phyloP scores from a whole-genome alignment of 2,888 invertebrate species.

The Globia sparganii region DNA sequence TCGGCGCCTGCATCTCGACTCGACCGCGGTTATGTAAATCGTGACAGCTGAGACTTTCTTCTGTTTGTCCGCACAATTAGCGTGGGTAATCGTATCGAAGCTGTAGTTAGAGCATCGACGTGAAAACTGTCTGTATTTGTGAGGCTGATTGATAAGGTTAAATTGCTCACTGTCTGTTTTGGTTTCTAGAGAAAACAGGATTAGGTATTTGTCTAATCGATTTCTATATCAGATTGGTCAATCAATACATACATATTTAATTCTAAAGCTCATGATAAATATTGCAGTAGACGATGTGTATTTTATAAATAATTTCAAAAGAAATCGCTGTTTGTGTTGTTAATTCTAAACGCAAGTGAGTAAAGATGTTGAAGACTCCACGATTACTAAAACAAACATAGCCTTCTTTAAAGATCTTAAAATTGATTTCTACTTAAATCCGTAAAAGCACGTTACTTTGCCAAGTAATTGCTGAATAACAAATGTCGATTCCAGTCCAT shows the following conservation, averaged over 20 bases:
- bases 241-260: background rate
- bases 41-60: constrained; percentile 75
- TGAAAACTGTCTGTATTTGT: constrained; percentile 54
- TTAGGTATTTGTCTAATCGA: background rate
- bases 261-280: constrained; percentile 1
- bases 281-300: constrained; percentile 10
- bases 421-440: constrained; percentile 12
- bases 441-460: no score
- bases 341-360: constrained; percentile 17
- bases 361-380: constrained; percentile 12
- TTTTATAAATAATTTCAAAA: constrained; percentile 9
- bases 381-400: constrained; percentile 30
- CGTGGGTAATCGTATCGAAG: constrained; percentile 64
- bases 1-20: constrained; percentile 49
- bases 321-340: constrained; percentile 22
- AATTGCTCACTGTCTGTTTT: background rate
- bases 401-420: constrained; percentile 11
- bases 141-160: constrained; percentile 3
- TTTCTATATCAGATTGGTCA: constrained; percentile 8
- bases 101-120: constrained; percentile 34
- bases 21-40: constrained; percentile 75
- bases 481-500: no score
- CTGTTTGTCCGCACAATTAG: constrained; percentile 73
- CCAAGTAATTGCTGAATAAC: no score
- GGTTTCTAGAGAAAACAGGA: constrained; percentile 1